These are phyloP conservation scores for Crocuta crocuta DNA, from an alignment of 2,113 vertebrate species.

Conservation along the genomic window DNA sequence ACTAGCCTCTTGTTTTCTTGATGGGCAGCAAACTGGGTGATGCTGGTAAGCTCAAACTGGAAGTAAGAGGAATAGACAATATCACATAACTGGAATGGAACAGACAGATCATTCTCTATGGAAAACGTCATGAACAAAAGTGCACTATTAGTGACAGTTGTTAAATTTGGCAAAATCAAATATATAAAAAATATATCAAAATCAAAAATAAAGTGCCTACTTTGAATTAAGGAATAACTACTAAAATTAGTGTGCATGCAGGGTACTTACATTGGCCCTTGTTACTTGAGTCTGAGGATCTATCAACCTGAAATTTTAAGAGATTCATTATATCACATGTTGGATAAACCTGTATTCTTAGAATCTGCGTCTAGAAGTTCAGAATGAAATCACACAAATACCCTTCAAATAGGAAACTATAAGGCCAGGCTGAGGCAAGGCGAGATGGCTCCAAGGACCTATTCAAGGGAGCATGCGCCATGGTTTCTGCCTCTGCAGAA, in stretches of 20 bases:
- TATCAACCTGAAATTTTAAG: constrained; percentile 90
- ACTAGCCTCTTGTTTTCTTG: constrained; percentile 96
- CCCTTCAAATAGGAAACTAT: not conserved
- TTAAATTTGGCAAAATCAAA: not conserved
- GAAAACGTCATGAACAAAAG: not conserved
- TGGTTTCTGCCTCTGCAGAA: not conserved
- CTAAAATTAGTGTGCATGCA: not conserved
- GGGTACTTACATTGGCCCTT: constrained; percentile 93
- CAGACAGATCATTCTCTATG: not conserved
- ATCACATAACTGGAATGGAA: not conserved
- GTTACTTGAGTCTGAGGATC: constrained; percentile 99
- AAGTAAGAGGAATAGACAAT: not conserved
- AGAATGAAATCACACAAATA: not conserved
- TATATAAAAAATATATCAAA: too few relatives aligned
- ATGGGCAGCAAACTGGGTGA: constrained; percentile 96
- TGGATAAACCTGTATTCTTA: not conserved
- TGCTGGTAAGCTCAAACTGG: constrained; percentile 94
- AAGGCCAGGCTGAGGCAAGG: not conserved
- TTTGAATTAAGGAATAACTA: not conserved
- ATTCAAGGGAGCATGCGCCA: not conserved
- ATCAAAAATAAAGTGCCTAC: not conserved
- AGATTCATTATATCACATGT: constrained; percentile 30
- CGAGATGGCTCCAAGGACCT: fast-evolving
- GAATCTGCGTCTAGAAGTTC: not conserved
- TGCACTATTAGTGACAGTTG: not conserved